phyloP scores from a whole-genome alignment of 1,140 invertebrate genomes.

The Ridgeia piscesae region DNA sequence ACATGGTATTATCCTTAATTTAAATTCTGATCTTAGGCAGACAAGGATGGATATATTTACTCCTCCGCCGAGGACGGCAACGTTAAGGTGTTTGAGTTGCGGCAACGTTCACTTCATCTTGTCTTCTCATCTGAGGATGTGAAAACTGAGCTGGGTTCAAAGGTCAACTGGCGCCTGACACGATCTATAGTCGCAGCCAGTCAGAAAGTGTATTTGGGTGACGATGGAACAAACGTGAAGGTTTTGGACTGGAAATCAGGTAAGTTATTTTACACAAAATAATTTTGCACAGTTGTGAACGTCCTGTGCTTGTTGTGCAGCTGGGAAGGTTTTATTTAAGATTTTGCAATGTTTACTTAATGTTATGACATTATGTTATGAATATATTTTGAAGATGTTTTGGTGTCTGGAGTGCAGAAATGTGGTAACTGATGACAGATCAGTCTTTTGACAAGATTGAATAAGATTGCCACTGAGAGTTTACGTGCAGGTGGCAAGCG shows the following conservation, averaged over 20 bases:
- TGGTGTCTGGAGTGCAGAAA: neutral
- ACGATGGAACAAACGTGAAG: constrained; percentile 51
- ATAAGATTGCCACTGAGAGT: too few relatives aligned
- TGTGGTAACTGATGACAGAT: too few relatives aligned
- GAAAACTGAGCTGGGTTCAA: constrained; percentile 21
- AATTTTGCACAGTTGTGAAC: neutral
- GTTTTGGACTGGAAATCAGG: constrained; percentile 50
- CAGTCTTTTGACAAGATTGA: too few relatives aligned
- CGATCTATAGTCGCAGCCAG: constrained; percentile 32
- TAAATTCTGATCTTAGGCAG: neutral
- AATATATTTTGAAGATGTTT: neutral
- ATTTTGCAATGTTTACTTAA: neutral
- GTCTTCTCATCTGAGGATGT: constrained; percentile 44
- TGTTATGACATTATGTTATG: neutral
- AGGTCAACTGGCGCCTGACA: constrained; percentile 33
- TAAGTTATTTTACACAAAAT: constrained; percentile 20
- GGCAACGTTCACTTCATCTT: constrained; percentile 34
- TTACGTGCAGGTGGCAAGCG: too few relatives aligned
- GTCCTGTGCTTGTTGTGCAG: neutral
- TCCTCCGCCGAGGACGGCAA: constrained; percentile 35
- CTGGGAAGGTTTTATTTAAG: neutral
- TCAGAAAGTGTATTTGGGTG: constrained; percentile 40
- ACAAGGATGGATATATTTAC: constrained; percentile 1
- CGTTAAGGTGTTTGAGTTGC: constrained; percentile 42
- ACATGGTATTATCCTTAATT: neutral